A percentile compares a stretch with the other conserved stretches of the same genome.
Conservation (phyloP, 2,113 vertebrate genomes). For the Corythornis cristatus region DNA sequence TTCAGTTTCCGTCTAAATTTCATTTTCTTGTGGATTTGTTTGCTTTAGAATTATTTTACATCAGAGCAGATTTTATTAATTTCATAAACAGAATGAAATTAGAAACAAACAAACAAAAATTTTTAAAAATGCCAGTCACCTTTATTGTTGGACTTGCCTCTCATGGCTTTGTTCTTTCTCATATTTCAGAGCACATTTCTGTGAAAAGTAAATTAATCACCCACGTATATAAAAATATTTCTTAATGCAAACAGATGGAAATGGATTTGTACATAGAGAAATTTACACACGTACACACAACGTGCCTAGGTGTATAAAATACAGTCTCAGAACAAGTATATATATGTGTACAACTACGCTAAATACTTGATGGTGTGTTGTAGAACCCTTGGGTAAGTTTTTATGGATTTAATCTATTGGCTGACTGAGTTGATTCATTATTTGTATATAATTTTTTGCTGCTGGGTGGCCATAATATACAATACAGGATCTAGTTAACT, state of each 20-base stretch:
- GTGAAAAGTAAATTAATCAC: slow-evolving; percentile 30
- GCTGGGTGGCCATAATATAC: slow-evolving; percentile 48
- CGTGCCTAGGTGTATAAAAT: slow-evolving; percentile 5
- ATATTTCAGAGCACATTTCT: slow-evolving; percentile 13
- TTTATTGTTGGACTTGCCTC: not conserved
- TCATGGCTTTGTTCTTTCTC: not conserved
- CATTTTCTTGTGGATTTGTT: not conserved
- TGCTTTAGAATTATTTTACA: not conserved
- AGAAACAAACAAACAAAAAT: not conserved
- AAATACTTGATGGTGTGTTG: slow-evolving; percentile 8
- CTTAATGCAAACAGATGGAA: not conserved
- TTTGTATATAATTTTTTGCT: slow-evolving; percentile 52
- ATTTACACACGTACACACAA: not conserved
- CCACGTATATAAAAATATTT: not conserved
- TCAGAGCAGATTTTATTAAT: not conserved
- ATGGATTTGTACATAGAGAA: not conserved
- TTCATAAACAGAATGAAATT: not conserved
- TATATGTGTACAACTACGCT: not conserved
- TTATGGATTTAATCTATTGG: slow-evolving; percentile 58
- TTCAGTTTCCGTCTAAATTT: not conserved
- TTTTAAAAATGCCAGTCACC: not conserved
- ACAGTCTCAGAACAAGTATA: not conserved
- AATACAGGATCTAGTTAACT: slow-evolving; percentile 43
- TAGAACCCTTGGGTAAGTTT: slow-evolving; percentile 51
- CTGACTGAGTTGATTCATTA: slow-evolving; percentile 30